Evolutionary conservation across 1,140 invertebrate species (phyloP).

Genomic region (Penaeus vannamei): DNA sequence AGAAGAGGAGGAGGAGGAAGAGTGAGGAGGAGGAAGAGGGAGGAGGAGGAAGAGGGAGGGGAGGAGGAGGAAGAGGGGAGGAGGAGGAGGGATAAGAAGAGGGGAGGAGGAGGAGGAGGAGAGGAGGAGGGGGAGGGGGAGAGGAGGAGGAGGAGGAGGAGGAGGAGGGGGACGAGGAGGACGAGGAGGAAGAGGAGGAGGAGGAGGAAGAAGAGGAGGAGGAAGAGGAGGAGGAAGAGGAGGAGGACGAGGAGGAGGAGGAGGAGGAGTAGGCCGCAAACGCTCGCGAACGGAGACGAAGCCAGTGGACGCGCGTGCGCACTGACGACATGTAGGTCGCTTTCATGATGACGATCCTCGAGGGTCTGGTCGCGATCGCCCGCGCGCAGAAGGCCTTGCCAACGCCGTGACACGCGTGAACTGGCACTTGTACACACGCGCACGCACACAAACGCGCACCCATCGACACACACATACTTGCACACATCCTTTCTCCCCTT

Average conservation of each 20-base stretch:
- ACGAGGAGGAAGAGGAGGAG: not conserved
- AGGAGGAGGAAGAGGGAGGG: not conserved
- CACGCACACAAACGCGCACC: no score
- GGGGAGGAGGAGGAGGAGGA: not conserved
- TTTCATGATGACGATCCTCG: no score
- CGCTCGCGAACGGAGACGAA: no score
- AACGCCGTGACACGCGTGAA: no score
- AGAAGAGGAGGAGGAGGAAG: conserved; percentile 5
- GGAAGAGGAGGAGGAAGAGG: not conserved
- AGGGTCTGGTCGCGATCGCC: no score
- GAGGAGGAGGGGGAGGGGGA: not conserved
- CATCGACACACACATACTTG: no score
- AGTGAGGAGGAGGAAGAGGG: not conserved
- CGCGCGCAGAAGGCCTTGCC: no score
- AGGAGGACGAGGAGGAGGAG: not conserved
- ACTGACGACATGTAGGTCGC: no score
- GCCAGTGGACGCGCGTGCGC: no score
- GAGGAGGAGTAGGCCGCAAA: no score
- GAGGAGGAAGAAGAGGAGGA: not conserved
- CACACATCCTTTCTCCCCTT: no score
- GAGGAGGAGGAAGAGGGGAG: not conserved
- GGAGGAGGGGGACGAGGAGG: not conserved
- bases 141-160: not conserved
- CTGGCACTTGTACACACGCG: no score
- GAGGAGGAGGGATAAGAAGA: not conserved